Evolutionary conservation across 2,888 invertebrate genomes (phyloP), one percentile per base, ranked within the genome.

Genomic region (Lumbricus terrestris): DNA sequence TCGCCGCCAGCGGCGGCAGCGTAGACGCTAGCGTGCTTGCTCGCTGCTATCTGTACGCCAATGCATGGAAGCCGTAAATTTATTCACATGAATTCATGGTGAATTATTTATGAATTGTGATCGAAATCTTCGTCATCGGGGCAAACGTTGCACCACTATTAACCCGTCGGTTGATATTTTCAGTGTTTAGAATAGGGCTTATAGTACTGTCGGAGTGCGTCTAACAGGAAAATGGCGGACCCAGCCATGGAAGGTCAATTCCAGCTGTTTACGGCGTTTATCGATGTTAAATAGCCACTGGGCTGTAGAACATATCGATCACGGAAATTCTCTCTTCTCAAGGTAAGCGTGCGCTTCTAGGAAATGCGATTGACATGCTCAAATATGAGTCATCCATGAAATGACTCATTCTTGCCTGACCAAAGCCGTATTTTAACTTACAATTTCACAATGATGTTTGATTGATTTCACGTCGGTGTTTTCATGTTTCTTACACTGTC

Each of bases 41-140:
- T 29, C 69, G 69, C 8, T 69, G 29, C n/a, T 69, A 18, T 69
- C 69, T 69, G 69, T 13, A 29, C 69, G 69, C 69, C 69, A 47
- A n/a, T 69, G 69, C 69, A 69, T 69, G n/a, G 69, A 69, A 69
- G 69, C 69, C 69, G 69, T 69, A 69, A 69, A 69, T 69, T 69
- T 69, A 69, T 69, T 69, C 69, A 69, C 69, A 69, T 69, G 69
- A 29, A 69, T 69, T 69, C 69, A n/a, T 69, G 29, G 69, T 69
- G 69, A 69, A 69, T 69, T 69, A n/a, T 69, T 69, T n/a, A 69
- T 69, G 69, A 69, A 69, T 69, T 69, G n/a, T 69, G 69, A 69
- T 69, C 69, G 69, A 69, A 69, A n/a, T 69, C 69, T 69, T 29
- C 69, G 69, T 69, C 69, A 69, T 69, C 69, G 11, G 69, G n/a